Conservation (phyloP, 2,888 invertebrate genomes). For the Shargacucullia verbasci region DNA sequence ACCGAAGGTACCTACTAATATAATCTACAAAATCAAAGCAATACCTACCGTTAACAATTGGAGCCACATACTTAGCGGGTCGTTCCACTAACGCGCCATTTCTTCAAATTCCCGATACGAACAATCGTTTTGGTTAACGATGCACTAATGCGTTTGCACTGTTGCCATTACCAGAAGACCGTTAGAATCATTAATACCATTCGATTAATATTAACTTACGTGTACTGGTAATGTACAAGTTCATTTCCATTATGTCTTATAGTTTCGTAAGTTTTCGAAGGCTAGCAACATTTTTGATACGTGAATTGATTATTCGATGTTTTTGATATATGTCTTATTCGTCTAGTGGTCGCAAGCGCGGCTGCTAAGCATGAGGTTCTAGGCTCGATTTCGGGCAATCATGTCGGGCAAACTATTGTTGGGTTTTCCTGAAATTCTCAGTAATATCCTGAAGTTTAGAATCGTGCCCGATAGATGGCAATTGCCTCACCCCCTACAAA, state of each 20-base stretch:
- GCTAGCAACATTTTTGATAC: too few species aligned
- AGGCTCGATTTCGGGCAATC: too few species aligned
- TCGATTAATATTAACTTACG: constrained; percentile 62
- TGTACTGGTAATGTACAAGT: constrained; percentile 34
- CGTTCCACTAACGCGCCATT: constrained; percentile 45
- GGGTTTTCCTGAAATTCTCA: too few species aligned
- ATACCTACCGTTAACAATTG: constrained; percentile 18
- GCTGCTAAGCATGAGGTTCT: too few species aligned
- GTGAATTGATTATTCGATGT: too few species aligned
- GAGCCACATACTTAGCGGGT: constrained; percentile 37
- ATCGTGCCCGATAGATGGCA: too few species aligned
- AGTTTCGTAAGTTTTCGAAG: too few species aligned
- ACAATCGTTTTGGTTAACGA: constrained; percentile 78
- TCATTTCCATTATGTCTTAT: constrained; percentile 5
- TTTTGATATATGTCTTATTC: too few species aligned
- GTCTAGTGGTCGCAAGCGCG: too few species aligned
- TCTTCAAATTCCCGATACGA: constrained; percentile 56
- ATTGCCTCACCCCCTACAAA: too few species aligned
- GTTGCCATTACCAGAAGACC: constrained; percentile 72
- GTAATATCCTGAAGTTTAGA: too few species aligned
- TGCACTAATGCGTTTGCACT: constrained; percentile 85
- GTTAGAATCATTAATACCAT: constrained; percentile 66
- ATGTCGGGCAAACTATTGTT: too few species aligned
- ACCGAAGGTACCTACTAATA: not conserved
- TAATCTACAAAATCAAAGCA: not conserved